These are phyloP conservation scores for Coptotermes formosanus DNA, from an alignment of 1,140 invertebrate species.

Conservation along the genomic window DNA sequence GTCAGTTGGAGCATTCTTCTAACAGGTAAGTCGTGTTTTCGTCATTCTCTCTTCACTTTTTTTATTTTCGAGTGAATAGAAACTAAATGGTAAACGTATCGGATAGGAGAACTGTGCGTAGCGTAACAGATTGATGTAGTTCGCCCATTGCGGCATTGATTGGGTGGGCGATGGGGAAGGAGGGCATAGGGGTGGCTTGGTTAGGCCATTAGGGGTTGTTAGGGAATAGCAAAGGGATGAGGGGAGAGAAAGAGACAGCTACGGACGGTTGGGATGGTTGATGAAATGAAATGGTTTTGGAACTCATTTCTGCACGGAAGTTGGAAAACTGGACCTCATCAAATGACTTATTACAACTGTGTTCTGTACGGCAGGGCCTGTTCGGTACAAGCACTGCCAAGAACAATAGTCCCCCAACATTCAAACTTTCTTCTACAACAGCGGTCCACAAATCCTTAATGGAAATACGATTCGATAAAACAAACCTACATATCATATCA, in stretches of 20 bases:
- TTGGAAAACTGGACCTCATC: conserved; percentile 31
- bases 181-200: not conserved
- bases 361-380: not conserved
- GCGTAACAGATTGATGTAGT: conserved; percentile 19
- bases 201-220: not conserved
- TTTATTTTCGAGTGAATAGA: not conserved
- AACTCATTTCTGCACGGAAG: conserved; percentile 30
- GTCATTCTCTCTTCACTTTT: not conserved
- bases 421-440: too few relatives aligned
- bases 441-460: too few relatives aligned
- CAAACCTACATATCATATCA: too few relatives aligned
- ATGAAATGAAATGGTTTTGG: conserved; percentile 31
- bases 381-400: not conserved
- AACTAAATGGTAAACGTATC: not conserved
- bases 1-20: too few relatives aligned
- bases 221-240: too few relatives aligned
- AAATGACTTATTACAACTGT: conserved; percentile 29
- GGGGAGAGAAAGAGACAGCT: too few relatives aligned
- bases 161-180: not conserved
- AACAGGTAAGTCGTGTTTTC: too few relatives aligned
- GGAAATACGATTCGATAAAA: too few relatives aligned
- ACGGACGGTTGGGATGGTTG: not conserved
- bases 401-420: not conserved
- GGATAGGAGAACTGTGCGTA: not conserved
- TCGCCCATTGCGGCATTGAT: conserved; percentile 1